Evolutionary conservation across 2,888 invertebrate genomes (phyloP).

Genomic region (Spisula subtruncata): DNA sequence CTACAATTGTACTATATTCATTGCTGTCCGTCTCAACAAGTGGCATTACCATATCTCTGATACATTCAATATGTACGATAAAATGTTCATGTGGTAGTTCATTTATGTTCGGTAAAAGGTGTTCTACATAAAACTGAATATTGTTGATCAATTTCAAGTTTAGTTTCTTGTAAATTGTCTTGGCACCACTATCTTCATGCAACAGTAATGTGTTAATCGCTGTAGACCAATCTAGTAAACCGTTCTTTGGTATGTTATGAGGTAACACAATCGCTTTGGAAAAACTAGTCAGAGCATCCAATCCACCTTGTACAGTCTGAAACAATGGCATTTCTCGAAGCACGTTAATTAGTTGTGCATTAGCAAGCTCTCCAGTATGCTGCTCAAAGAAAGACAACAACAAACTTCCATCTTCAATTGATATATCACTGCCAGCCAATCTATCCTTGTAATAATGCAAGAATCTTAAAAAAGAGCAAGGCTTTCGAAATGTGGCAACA

Average conservation of each 20-base stretch:
- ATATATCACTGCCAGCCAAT: not conserved
- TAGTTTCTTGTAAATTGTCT: not conserved
- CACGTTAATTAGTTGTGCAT: not conserved
- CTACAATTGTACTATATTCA: not conserved
- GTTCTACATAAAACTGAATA: conserved; percentile 8
- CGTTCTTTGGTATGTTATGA: conserved; percentile 46
- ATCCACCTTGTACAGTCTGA: not conserved
- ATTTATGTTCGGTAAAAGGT: conserved; percentile 27
- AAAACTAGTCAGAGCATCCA: not conserved
- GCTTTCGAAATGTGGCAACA: not conserved
- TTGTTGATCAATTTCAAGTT: not conserved
- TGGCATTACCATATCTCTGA: conserved; percentile 26
- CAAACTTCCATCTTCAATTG: not conserved
- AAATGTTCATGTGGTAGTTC: not conserved
- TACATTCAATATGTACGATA: conserved; percentile 28
- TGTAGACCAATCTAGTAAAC: conserved; percentile 57
- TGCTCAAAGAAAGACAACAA: not conserved
- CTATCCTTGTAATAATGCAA: not conserved
- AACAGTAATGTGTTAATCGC: conserved; percentile 47
- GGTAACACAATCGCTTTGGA: conserved; percentile 49
- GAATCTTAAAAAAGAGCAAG: not conserved
- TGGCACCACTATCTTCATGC: not conserved
- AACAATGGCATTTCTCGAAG: not conserved
- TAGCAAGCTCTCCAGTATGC: not conserved
- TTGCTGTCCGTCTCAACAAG: not conserved